phyloP scores from a whole-genome alignment of 1,140 invertebrate species.

The Orius insidiosus region DNA sequence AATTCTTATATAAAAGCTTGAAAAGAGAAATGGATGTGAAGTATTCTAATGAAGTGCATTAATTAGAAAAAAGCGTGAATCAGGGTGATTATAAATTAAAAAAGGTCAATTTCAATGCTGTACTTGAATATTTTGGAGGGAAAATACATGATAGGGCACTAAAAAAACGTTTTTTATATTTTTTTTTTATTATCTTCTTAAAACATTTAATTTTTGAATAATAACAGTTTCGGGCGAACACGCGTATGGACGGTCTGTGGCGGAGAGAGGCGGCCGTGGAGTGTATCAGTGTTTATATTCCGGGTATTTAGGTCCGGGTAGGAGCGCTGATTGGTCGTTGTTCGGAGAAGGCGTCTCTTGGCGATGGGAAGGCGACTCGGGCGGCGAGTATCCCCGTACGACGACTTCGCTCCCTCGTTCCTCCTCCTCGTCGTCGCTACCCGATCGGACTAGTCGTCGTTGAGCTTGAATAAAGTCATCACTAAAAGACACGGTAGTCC shows the following conservation, averaged over 20 bases:
- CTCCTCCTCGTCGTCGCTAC: conserved; percentile 68
- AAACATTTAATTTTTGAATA: conserved; percentile 11
- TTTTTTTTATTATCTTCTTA: neutral
- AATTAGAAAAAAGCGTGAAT: too few species aligned
- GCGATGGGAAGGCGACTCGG: conserved; percentile 20
- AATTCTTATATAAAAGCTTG: too few species aligned
- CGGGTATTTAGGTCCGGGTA: conserved; percentile 30
- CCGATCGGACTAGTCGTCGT: conserved; percentile 79
- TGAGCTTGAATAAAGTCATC: conserved; percentile 88
- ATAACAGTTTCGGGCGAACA: conserved; percentile 17
- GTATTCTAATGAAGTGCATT: too few species aligned
- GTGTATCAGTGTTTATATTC: conserved; percentile 35
- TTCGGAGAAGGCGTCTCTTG: conserved; percentile 24
- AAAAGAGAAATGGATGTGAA: too few species aligned
- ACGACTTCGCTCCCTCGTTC: too few species aligned
- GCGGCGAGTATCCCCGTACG: conserved; percentile 5
- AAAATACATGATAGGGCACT: too few species aligned
- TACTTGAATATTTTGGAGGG: too few species aligned
- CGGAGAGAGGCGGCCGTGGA: conserved; percentile 15
- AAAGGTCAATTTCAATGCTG: too few species aligned
- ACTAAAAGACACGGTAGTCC: conserved; percentile 36
- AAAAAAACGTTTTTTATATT: neutral
- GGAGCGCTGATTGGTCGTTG: conserved; percentile 31
- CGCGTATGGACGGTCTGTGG: conserved; percentile 5
- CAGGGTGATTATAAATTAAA: too few species aligned